Evolutionary conservation across 1,140 invertebrate genomes (phyloP), one percentile per base, ranked within the genome.

Genomic region (Cherax quadricarinatus): DNA sequence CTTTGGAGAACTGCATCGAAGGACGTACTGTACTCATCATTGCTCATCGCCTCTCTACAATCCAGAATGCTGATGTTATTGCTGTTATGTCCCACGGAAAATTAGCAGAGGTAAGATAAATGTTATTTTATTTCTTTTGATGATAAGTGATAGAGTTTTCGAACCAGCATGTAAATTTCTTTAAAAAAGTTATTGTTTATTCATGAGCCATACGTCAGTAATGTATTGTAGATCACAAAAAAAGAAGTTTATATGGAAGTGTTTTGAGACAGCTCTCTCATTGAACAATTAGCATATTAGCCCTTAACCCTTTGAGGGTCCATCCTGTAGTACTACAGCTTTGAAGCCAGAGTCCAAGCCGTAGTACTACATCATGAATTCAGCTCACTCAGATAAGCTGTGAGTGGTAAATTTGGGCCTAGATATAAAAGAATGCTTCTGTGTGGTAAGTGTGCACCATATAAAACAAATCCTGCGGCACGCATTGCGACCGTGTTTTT

Each of bases 11-110:
- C 79, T 97, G 97, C 7, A 96, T 97, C 0, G 96, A 96, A 94
- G 97, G 97, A 41, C 96, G 98, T 90, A 99, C 98, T 1, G 97
- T 98, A 0, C 95, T 99, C 18, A 96, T 99, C 10, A 98, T 99
- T 93, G 98, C 98, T 62, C 98, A 99, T 95, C 95, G 98, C 80
- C 95, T 99, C 62, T 98, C 98, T 73, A 99, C 98, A 12, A 96
- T 99, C 92, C 96, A 97, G 94, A 97, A 98, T 95, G 98, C 98
- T 21, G 97, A 99, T 95, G 94, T 98, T 14, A 98, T 99, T 94
- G 97, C 98, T 30, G 98, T 99, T 2, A 95, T 99, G 41, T 96
- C 97, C 93, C 96, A 97, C 94, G 98, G 98, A 88, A 95, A 96
- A 93, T 96, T 98, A 94, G 97, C 97, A 10, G 98, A 98, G 96